Evolutionary conservation across 2,888 invertebrate genomes (phyloP).

Genomic region (Mactromeris polynyma): DNA sequence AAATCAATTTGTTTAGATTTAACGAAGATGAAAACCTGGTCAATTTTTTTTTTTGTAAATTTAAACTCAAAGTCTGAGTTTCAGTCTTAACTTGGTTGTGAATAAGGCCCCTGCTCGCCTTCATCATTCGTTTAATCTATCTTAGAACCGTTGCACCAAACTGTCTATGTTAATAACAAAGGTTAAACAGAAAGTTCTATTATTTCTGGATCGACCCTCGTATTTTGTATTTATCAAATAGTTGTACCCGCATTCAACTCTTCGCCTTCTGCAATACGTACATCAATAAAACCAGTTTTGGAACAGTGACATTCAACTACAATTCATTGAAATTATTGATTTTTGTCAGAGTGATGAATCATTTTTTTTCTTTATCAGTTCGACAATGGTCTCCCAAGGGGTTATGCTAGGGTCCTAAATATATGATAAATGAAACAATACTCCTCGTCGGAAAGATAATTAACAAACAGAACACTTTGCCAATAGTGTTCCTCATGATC

Average conservation of each 20-base stretch:
- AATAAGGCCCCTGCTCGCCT: no score
- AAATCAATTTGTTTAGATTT: no score
- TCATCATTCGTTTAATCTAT: no score
- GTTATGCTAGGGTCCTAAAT: not conserved
- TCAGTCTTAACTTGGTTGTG: no score
- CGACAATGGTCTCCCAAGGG: not conserved
- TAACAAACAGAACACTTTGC: not conserved
- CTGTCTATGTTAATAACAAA: no score
- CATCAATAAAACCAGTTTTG: not conserved
- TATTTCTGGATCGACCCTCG: no score
- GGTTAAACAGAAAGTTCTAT: no score
- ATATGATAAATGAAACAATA: not conserved
- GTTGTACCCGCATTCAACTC: not conserved
- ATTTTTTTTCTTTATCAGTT: not conserved
- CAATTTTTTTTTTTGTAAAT: no score
- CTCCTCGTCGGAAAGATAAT: not conserved
- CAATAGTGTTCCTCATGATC: not conserved
- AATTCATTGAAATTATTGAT: slow-evolving; percentile 9
- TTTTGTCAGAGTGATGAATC: not conserved
- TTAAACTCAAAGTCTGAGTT: no score
- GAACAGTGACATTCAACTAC: not conserved
- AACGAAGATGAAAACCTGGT: no score
- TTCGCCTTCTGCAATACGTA: not conserved
- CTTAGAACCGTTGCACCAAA: no score
- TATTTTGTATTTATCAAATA: not conserved